These are phyloP conservation scores for Rhagoletis zephyria DNA, from an alignment of 1,140 invertebrate species.

Conservation along the genomic window DNA sequence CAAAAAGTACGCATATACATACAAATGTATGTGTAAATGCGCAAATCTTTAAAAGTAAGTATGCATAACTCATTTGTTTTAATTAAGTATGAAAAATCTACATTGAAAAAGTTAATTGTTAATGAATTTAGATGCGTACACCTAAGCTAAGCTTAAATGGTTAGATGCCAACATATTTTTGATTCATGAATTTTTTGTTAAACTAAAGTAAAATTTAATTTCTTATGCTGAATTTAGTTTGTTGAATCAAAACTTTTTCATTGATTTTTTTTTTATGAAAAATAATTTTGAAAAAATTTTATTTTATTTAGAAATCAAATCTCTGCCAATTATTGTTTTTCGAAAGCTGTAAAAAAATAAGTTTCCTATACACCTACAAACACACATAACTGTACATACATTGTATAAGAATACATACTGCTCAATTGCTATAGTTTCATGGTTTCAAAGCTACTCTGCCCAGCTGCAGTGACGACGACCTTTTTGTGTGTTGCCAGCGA, in stretches of 20 bases:
- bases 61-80: neutral
- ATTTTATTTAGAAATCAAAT: too few relatives aligned
- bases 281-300: neutral
- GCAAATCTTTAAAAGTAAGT: neutral
- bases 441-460: conserved; percentile 33
- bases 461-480: neutral
- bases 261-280: too few relatives aligned
- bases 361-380: neutral
- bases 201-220: neutral
- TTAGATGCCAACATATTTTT: neutral
- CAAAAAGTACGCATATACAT: neutral
- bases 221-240: neutral
- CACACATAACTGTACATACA: neutral
- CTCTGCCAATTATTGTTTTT: neutral
- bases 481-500: conserved; percentile 15
- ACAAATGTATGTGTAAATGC: neutral
- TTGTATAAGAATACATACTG: neutral
- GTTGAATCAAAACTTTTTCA: neutral
- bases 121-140: neutral
- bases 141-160: conserved; percentile 17
- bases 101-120: conserved; percentile 12
- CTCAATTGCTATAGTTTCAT: conserved; percentile 32
- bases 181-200: neutral
- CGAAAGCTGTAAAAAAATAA: neutral
- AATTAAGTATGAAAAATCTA: neutral